Evolutionary conservation across 2,888 invertebrate species (phyloP).

Genomic region (Hololepta plana): DNA sequence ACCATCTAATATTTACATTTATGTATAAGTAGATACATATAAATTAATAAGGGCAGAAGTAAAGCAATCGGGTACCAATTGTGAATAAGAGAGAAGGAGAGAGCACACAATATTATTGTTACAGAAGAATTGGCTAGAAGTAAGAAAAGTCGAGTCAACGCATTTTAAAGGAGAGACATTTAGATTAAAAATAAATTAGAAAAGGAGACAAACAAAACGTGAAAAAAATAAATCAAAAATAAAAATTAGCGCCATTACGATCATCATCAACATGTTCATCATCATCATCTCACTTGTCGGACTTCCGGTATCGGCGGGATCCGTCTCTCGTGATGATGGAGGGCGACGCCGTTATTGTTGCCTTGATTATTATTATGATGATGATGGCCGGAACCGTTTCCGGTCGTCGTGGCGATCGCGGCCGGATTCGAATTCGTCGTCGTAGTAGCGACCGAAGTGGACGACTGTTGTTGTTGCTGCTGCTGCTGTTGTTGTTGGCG

Average conservation of each 20-base stretch:
- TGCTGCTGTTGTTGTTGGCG: slow-evolving; percentile 7
- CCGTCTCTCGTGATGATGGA: slow-evolving; percentile 15
- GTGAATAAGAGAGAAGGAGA: too few species aligned
- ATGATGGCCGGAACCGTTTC: not conserved
- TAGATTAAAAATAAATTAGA: slow-evolving; percentile 3
- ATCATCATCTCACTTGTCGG: slow-evolving; percentile 29
- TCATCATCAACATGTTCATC: too few species aligned
- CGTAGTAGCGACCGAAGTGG: slow-evolving; percentile 12
- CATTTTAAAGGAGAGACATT: slow-evolving; percentile 1
- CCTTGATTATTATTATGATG: not conserved
- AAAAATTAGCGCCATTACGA: too few species aligned
- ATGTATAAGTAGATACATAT: too few species aligned
- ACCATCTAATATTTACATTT: too few species aligned
- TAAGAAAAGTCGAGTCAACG: too few species aligned
- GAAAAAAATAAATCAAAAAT: slow-evolving; percentile 3
- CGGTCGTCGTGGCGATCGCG: slow-evolving; percentile 9
- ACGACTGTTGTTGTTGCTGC: slow-evolving; percentile 10
- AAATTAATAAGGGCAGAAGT: too few species aligned
- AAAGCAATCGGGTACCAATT: too few species aligned
- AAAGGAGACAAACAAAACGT: not conserved
- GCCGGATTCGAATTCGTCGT: slow-evolving; percentile 16
- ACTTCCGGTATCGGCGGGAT: slow-evolving; percentile 24
- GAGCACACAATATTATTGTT: too few species aligned
- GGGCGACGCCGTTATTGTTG: not conserved
- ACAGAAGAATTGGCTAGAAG: too few species aligned